phyloP scores from a whole-genome alignment of 2,797 vertebrate species.

The Semaprochilodus insignis region DNA sequence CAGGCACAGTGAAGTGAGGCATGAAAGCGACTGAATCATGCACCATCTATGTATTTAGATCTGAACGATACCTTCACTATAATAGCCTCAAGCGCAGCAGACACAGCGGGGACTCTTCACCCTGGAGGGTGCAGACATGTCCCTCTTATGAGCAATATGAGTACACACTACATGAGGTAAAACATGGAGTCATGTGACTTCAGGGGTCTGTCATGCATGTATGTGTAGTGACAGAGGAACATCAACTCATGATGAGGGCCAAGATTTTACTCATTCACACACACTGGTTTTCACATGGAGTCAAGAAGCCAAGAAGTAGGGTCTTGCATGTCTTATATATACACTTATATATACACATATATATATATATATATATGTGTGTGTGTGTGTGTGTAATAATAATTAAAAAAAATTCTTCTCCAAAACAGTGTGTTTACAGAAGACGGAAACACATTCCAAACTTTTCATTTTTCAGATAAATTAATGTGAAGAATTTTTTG shows the following conservation, averaged over 20 bases:
- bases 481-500: too few species aligned
- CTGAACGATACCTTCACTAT: neutral
- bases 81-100: neutral
- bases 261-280: neutral
- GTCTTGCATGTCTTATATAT: neutral
- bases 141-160: neutral
- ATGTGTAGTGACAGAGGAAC: neutral
- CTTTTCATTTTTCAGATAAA: too few species aligned
- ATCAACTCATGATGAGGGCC: neutral
- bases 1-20: neutral
- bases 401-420: too few species aligned
- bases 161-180: neutral
- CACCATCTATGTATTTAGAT: neutral
- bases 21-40: slow-evolving; percentile 5
- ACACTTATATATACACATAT: neutral
- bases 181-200: neutral
- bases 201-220: neutral
- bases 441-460: too few species aligned
- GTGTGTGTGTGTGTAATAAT: neutral
- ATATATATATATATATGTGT: too few species aligned
- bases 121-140: neutral
- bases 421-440: too few species aligned
- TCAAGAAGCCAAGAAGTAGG: neutral
- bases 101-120: neutral
- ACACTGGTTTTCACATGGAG: neutral